Evolutionary conservation across 2,113 vertebrate species (phyloP).

Genomic region (Reinhardtius hippoglossoides): DNA sequence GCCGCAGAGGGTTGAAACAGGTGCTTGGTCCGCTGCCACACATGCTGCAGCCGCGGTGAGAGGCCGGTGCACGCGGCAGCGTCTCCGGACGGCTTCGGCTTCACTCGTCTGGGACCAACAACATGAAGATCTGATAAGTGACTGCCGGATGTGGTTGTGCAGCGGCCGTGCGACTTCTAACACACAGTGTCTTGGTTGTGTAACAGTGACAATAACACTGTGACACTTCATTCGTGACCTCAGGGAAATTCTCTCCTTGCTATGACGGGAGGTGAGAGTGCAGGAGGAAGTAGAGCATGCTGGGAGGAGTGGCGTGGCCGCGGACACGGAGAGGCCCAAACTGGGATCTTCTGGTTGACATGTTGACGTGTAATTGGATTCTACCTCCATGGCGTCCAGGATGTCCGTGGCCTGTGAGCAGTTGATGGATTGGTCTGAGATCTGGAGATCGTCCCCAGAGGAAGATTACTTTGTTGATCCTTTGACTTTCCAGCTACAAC

Average conservation of each 20-base stretch:
- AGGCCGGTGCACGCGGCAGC: neutral
- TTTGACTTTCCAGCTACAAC: neutral
- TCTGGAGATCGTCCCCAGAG: neutral
- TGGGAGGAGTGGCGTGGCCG: too few relatives aligned
- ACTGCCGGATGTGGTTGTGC: conserved; percentile 1
- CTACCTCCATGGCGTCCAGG: too few relatives aligned
- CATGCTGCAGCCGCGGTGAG: conserved; percentile 46
- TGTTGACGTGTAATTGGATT: neutral
- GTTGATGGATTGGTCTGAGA: neutral
- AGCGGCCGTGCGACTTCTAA: neutral
- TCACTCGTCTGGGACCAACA: conserved; percentile 25
- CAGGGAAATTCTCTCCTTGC: conserved; percentile 7
- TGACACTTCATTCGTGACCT: conserved; percentile 1
- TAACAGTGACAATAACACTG: neutral
- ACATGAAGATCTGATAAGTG: conserved; percentile 27
- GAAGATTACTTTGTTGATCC: neutral
- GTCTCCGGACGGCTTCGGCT: conserved; percentile 29
- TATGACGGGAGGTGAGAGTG: neutral
- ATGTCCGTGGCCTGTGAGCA: neutral
- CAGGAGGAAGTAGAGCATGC: neutral
- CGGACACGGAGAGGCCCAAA: too few relatives aligned
- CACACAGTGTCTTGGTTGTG: neutral
- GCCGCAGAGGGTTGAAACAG: conserved; percentile 60
- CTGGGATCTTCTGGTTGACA: neutral
- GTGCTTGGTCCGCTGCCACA: conserved; percentile 66